Evolutionary conservation across 2,113 vertebrate species (phyloP).

Genomic region (Syrmaticus mikado): DNA sequence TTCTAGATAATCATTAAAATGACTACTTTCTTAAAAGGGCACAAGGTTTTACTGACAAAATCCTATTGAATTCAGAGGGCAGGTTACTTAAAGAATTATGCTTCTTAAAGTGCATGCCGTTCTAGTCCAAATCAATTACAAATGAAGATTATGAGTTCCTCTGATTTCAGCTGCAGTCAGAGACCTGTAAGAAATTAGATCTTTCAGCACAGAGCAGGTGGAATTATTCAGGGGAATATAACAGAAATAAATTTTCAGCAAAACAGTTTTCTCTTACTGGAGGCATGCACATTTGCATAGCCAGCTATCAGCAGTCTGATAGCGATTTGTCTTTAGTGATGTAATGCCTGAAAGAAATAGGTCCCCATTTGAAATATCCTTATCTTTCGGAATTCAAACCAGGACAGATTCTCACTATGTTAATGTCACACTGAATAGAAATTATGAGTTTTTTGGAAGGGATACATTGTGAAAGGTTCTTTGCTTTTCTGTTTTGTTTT

Average conservation of each 20-base stretch:
- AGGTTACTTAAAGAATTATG: not conserved
- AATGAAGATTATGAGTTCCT: not conserved
- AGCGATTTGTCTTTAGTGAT: conserved; percentile 3
- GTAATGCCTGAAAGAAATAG: conserved; percentile 14
- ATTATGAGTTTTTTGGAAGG: not conserved
- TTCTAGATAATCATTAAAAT: not conserved
- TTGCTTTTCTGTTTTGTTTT: not conserved
- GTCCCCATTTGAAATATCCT: conserved; percentile 19
- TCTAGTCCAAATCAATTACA: not conserved
- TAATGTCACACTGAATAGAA: not conserved
- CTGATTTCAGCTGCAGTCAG: not conserved
- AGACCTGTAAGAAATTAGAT: not conserved
- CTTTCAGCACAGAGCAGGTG: not conserved
- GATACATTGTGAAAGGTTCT: not conserved
- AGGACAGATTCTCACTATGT: not conserved
- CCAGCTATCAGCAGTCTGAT: not conserved
- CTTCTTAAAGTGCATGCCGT: not conserved
- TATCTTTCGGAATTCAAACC: conserved; percentile 2
- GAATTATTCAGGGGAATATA: not conserved
- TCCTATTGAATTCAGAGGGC: not conserved
- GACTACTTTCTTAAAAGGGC: not conserved
- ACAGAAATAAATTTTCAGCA: conserved; percentile 27
- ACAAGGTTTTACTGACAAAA: not conserved
- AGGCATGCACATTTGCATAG: not conserved
- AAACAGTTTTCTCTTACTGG: not conserved